Conservation (phyloP, 2,113 vertebrate genomes). For the Fulica atra region DNA sequence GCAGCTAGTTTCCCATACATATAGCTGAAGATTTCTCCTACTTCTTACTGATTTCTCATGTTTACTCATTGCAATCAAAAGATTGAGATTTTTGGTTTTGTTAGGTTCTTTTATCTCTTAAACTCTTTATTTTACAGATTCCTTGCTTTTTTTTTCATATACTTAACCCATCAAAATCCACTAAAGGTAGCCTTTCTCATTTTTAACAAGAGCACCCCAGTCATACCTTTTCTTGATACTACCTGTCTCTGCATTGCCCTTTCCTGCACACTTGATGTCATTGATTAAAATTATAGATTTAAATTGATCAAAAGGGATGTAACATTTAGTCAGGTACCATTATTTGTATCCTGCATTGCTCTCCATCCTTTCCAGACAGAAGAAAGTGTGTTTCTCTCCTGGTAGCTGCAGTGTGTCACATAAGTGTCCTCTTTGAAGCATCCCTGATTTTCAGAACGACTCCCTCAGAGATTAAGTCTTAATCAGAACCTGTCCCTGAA, state of each 20-base stretch:
- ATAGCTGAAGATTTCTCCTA: background rate
- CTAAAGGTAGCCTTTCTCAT: background rate
- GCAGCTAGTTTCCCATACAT: background rate
- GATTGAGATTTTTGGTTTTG: background rate
- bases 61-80: background rate
- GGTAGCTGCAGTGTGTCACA: background rate
- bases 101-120: background rate
- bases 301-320: background rate
- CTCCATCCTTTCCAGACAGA: background rate
- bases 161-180: background rate
- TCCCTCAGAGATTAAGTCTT: conserved; percentile 19
- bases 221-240: background rate
- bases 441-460: background rate
- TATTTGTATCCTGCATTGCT: background rate
- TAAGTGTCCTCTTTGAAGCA: background rate
- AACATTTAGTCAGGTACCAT: background rate
- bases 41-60: background rate
- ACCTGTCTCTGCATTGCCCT: background rate
- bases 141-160: background rate
- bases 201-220: background rate
- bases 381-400: background rate
- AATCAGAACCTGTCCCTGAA: conserved; percentile 29
- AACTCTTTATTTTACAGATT: background rate
- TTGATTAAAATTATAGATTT: background rate
- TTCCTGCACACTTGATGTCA: background rate